Evolutionary conservation across 1,140 invertebrate species (phyloP).

Genomic region (Cyphomyrmex costatus): DNA sequence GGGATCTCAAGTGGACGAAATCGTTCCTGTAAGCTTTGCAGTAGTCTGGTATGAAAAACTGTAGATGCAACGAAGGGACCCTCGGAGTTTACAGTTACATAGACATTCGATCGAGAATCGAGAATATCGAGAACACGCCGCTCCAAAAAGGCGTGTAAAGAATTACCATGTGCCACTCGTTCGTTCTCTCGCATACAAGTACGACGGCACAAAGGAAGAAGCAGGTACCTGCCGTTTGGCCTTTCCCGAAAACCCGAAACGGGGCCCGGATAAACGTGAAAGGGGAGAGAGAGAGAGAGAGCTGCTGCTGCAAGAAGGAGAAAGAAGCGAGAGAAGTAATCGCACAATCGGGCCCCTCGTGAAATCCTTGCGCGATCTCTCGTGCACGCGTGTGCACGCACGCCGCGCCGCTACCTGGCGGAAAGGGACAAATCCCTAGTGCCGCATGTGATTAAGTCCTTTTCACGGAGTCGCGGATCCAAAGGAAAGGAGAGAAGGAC

Average conservation of each 20-base stretch:
- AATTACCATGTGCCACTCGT: constrained; percentile 14
- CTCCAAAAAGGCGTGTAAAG: constrained; percentile 4
- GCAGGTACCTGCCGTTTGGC: constrained; percentile 52
- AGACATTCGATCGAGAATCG: constrained; percentile 11
- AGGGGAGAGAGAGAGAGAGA: too few relatives aligned
- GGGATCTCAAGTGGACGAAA: too few relatives aligned
- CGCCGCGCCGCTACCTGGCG: constrained; percentile 64
- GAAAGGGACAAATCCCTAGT: constrained; percentile 70
- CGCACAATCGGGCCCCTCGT: constrained; percentile 31
- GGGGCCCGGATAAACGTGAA: background rate
- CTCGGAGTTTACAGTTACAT: background rate
- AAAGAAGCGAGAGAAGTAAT: background rate
- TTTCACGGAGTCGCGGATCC: constrained; percentile 68
- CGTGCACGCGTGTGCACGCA: background rate
- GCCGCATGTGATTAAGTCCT: constrained; percentile 74
- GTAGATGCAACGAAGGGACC: background rate
- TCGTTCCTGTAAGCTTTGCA: background rate
- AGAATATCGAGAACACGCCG: background rate
- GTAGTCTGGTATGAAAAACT: background rate
- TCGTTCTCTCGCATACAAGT: constrained; percentile 16
- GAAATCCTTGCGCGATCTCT: constrained; percentile 17
- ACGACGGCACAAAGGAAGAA: constrained; percentile 2
- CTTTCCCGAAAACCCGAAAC: constrained; percentile 58
- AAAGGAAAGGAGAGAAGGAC: constrained; percentile 44
- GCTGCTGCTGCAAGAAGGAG: too few relatives aligned